These are phyloP conservation scores for Pangasius macronema DNA, from an alignment of 2,797 vertebrate species.

Conservation along the genomic window DNA sequence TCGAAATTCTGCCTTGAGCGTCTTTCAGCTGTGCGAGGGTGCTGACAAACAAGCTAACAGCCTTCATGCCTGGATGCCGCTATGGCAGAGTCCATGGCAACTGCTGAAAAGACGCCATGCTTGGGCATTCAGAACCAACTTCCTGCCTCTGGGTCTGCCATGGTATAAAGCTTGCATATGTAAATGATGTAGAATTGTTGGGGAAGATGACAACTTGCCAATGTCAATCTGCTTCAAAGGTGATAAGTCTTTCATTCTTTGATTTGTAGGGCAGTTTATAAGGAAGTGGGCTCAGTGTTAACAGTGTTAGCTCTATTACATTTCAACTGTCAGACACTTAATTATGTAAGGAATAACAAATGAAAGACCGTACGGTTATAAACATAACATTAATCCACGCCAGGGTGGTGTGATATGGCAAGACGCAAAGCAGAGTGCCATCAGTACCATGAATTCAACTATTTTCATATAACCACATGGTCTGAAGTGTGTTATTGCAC, in stretches of 20 bases:
- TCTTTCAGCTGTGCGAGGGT: conserved; percentile 50
- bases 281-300: neutral
- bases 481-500: neutral
- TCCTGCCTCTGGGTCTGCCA: conserved; percentile 40
- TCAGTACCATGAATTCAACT: neutral
- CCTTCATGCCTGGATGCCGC: conserved; percentile 68
- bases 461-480: neutral
- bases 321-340: neutral
- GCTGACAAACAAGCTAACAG: conserved; percentile 64
- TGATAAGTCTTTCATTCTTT: neutral
- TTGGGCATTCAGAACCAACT: conserved; percentile 66
- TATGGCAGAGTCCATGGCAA: conserved; percentile 80
- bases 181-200: conserved; percentile 32
- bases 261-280: neutral
- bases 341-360: neutral
- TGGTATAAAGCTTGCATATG: conserved; percentile 37
- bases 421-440: neutral
- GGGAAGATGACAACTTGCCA: conserved; percentile 37
- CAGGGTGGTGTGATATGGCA: neutral
- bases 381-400: neutral
- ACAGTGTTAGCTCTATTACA: neutral
- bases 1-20: conserved; percentile 34
- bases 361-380: neutral
- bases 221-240: conserved; percentile 9
- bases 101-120: conserved; percentile 67